Base-by-base conservation (phyloP, 2,797 vertebrate genomes). In the Enteromius fasciolatus region DNA sequence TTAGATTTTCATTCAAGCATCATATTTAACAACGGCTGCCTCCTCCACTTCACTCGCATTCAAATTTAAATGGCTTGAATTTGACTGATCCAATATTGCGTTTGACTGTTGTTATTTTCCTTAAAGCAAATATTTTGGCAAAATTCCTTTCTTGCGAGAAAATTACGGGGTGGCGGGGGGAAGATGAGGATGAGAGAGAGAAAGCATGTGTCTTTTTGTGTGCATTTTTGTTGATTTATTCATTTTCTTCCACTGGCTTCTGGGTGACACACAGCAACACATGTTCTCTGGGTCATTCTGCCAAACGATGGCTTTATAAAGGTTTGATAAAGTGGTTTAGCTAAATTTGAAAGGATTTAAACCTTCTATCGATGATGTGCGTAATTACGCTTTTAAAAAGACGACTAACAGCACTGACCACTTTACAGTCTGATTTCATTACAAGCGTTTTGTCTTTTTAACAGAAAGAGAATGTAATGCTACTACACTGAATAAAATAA, bases 1-100 rank as follows among this genome's bases (percentile, higher is more conserved):
- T 95, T 95, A 93, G 93, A 94, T 94, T 95, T 94, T 94, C 93
- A 95, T 95, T 95, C 93, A 93, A 92, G 94, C 94, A 93, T 94
- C 93, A 93, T 94, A 95, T 95, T 94, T 93, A 94, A 94, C 94
- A 93, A 89, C 91, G 93, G 92, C 93, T 94, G 93, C 93, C 88
- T 89, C 93, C 90, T 89, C 78, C 89, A 91, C 93, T 92, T 92
- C 91, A 91, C 91, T 89, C 87, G 88, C 93, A 93, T 95, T 95
- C 92, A 94, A 92, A 95, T 95, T 95, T 94, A 95, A 95, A 95
- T 94, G 93, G 91, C 92, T 93, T 82, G 87, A 93, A 92, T 91
- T 93, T 93, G 93, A 93, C 94, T 93, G 94, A 95, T 94, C 94
- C 93, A 94, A 94, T 95, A 94, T 94, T 93, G 93, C 88, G 82